Conservation (phyloP, 2,113 vertebrate genomes). For the Notothenia coriiceps region DNA sequence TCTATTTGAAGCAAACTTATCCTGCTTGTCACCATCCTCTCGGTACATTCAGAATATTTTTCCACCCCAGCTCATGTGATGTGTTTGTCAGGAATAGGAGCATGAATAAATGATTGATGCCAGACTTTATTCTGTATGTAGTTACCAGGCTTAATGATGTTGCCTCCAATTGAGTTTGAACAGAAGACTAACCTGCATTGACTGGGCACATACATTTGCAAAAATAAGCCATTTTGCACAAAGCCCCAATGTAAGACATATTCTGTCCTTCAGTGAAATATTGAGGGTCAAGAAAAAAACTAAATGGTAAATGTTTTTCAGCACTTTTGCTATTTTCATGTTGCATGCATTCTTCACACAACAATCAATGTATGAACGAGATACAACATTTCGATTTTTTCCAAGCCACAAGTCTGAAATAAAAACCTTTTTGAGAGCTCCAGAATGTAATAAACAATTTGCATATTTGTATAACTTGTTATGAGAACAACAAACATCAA, state of each 20-base stretch:
- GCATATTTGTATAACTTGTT: constrained; percentile 59
- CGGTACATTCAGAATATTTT: constrained; percentile 43
- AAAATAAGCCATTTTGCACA: constrained; percentile 19
- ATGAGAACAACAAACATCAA: constrained; percentile 50
- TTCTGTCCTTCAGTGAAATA: background rate
- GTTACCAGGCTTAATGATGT: constrained; percentile 38
- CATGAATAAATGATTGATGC: constrained; percentile 53
- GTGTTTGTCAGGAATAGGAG: constrained; percentile 46
- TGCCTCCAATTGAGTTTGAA: constrained; percentile 20
- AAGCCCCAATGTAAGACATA: constrained; percentile 4
- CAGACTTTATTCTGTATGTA: constrained; percentile 42
- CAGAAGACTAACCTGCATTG: constrained; percentile 16
- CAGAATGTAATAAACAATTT: constrained; percentile 44
- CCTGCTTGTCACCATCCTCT: constrained; percentile 55
- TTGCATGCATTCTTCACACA: background rate
- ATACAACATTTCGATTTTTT: background rate
- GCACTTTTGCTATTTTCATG: background rate
- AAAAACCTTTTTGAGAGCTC: constrained; percentile 28
- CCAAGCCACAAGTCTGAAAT: constrained; percentile 24
- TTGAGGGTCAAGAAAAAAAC: background rate
- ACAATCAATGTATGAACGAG: background rate
- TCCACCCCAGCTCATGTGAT: constrained; percentile 51
- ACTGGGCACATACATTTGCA: constrained; percentile 4
- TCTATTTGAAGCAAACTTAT: constrained; percentile 66
- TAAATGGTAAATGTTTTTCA: background rate